Conservation (phyloP, 2,113 vertebrate species). For the Prionailurus bengalensis region DNA sequence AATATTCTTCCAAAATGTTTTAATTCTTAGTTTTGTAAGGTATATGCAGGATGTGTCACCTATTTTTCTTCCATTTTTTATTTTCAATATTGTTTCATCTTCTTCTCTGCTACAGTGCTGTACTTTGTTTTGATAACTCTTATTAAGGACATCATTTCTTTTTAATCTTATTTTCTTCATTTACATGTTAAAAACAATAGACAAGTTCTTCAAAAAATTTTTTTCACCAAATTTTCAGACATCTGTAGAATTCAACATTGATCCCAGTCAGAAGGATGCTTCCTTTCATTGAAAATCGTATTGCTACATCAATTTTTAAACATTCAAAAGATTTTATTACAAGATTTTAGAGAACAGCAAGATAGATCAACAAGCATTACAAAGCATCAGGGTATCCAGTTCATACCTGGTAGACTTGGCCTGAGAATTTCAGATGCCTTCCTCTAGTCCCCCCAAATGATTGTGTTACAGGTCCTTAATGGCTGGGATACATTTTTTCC, state of each 20-base stretch:
- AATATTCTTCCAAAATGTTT: neutral
- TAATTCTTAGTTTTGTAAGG: neutral
- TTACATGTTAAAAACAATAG: neutral
- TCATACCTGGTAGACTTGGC: neutral
- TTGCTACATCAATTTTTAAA: neutral
- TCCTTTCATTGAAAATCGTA: neutral
- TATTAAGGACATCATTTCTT: neutral
- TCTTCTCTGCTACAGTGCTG: neutral
- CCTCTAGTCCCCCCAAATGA: neutral
- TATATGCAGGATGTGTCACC: neutral
- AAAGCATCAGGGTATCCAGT: neutral
- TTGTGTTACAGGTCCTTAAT: neutral
- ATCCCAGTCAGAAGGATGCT: neutral
- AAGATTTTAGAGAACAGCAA: neutral
- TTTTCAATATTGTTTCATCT: neutral
- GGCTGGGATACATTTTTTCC: neutral
- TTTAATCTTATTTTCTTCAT: neutral
- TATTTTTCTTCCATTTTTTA: neutral
- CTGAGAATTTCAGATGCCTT: neutral
- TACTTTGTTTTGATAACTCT: neutral
- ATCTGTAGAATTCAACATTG: neutral
- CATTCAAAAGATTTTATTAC: neutral
- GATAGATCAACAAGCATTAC: neutral
- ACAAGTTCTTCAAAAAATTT: neutral
- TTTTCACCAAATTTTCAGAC: neutral